These are phyloP conservation scores for Laterallus jamaicensis DNA, from an alignment of 2,113 vertebrate species.

Conservation along the genomic window DNA sequence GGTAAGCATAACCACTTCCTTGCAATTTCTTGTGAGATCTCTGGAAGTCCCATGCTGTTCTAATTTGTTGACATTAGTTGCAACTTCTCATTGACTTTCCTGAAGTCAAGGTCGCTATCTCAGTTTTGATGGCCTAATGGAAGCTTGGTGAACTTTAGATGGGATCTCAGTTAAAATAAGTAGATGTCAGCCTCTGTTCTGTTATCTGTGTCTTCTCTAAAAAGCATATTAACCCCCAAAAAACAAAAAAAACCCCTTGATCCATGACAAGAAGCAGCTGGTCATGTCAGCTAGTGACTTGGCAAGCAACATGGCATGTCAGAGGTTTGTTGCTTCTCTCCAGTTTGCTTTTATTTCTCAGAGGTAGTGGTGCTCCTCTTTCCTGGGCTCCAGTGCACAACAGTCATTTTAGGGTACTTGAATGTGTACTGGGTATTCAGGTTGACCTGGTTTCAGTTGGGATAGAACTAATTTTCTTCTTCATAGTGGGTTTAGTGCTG, in stretches of 20 bases:
- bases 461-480: no score
- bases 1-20: neutral
- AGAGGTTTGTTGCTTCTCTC: neutral
- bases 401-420: neutral
- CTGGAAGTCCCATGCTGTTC: neutral
- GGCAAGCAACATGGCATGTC: fast-evolving
- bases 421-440: neutral
- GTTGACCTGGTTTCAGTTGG: no score
- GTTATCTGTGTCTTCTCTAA: neutral
- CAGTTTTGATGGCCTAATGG: neutral
- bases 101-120: neutral
- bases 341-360: neutral
- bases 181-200: neutral
- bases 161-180: neutral
- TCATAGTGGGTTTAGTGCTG: no score
- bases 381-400: neutral
- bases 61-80: neutral
- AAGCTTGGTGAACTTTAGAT: neutral
- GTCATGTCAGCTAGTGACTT: neutral
- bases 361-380: neutral
- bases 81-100: neutral
- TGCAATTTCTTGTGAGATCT: neutral
- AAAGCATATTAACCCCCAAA: fast-evolving
- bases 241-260: neutral
- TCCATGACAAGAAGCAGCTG: neutral